Evolutionary conservation across 2,113 vertebrate genomes (phyloP).

Genomic region (Platycercus adscitus): DNA sequence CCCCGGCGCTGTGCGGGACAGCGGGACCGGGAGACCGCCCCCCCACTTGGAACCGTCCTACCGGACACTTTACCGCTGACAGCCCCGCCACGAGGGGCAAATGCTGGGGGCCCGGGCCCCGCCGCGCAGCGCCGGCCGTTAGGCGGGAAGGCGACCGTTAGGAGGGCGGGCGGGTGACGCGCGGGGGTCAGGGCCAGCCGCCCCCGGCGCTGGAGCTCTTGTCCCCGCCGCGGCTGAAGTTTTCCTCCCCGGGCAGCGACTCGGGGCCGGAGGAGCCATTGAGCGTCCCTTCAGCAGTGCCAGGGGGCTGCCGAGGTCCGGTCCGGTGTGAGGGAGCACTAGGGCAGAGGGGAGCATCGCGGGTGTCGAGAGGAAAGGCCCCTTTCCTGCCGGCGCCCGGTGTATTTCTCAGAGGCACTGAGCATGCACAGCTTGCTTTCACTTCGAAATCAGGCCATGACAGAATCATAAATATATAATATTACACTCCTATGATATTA

Average conservation of each 20-base stretch:
- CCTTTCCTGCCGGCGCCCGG: neutral
- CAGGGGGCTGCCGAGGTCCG: neutral
- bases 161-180: neutral
- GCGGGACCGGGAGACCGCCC: too few species aligned
- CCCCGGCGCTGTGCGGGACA: neutral
- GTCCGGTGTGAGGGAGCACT: neutral
- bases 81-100: too few species aligned
- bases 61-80: too few species aligned
- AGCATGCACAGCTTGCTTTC: neutral
- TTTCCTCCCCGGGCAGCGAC: neutral
- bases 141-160: neutral
- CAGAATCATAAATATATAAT: constrained; percentile 57
- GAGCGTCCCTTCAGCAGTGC: neutral
- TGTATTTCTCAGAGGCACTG: neutral
- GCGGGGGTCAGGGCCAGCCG: neutral
- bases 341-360: fast-evolving
- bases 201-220: neutral
- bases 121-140: neutral
- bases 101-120: neutral
- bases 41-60: too few species aligned
- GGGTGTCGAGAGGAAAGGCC: neutral
- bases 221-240: neutral
- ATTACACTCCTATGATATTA: constrained; percentile 11
- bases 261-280: neutral
- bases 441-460: constrained; percentile 49